Evolutionary conservation across 1,140 invertebrate species (phyloP), one percentile per base, ranked within the genome.

Genomic region (Leptinotarsa undecemlineata): DNA sequence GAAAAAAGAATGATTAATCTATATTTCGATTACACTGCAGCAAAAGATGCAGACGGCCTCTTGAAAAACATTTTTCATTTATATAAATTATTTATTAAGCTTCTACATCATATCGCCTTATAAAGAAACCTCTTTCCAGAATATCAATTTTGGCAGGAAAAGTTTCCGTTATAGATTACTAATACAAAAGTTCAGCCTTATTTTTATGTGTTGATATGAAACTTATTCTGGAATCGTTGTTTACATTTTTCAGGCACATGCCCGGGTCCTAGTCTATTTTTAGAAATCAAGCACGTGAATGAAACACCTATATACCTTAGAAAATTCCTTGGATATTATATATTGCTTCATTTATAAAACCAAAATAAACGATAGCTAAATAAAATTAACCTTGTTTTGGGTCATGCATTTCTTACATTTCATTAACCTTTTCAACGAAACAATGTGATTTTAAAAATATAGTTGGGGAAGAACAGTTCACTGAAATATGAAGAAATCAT

Each of bases 401-500:
- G 51, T 57, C 51, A 57, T 57, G 17, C 51, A 57, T 57, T 57
- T 57, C n/a, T 57, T 57, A 57, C 51, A 57, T 57, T 57, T 57
- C 51, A 57, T 57, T 57, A 57, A 57, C 51, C 51, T 57, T 57
- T 57, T 19, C 3, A 3, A 2, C 2, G 51, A 15, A 42, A 42
- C 11, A 8, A 8, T 42, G 11, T 42, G 33, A 11, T 42, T 42
- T 42, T 11, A 8, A 33, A 33, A 33, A 42, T 42, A 8, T 42
- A 42, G 1, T 11, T 3, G 33, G 8, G 3, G 8, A 42, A 42
- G 8, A 42, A 42, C 33, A 42, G 1, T 42, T 42, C 3, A 11
- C 8, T 1, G 11, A 3, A 42, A 11, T 42, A 42, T 42, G 33
- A 5, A 8, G 26, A 33, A 11, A 42, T 3, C 0, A n/a, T 42